These are phyloP conservation scores for Haplochromis vanheusdeni DNA, from an alignment of 2,113 vertebrate species.

Conservation along the genomic window DNA sequence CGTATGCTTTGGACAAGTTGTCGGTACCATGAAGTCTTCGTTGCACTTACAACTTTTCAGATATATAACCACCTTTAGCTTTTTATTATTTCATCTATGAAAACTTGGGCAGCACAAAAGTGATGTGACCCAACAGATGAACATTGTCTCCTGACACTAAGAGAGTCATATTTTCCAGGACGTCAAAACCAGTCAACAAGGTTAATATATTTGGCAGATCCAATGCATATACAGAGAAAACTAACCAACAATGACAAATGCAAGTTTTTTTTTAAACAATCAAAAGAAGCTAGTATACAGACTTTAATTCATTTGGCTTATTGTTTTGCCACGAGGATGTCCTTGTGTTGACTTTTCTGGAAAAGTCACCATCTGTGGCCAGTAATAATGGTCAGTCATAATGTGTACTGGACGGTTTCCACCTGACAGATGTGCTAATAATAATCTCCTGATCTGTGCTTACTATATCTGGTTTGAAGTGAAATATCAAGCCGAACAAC, in stretches of 20 bases:
- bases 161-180: background rate
- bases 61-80: background rate
- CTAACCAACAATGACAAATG: background rate
- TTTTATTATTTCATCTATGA: background rate
- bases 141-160: background rate
- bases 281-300: background rate
- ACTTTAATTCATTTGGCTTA: background rate
- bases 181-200: background rate
- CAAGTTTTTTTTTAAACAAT: background rate
- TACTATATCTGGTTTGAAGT: background rate
- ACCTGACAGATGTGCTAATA: constrained; percentile 20
- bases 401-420: background rate
- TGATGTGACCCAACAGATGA: background rate
- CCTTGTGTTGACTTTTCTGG: background rate
- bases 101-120: background rate
- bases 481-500: background rate
- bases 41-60: background rate
- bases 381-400: background rate
- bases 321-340: background rate
- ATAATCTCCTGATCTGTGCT: background rate
- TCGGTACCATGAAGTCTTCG: background rate
- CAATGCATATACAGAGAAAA: background rate
- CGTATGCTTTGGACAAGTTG: background rate
- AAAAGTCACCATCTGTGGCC: background rate
- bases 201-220: background rate